Evolutionary conservation across 2,797 vertebrate species (phyloP).

Genomic region (Tympanoctomys barrerae): DNA sequence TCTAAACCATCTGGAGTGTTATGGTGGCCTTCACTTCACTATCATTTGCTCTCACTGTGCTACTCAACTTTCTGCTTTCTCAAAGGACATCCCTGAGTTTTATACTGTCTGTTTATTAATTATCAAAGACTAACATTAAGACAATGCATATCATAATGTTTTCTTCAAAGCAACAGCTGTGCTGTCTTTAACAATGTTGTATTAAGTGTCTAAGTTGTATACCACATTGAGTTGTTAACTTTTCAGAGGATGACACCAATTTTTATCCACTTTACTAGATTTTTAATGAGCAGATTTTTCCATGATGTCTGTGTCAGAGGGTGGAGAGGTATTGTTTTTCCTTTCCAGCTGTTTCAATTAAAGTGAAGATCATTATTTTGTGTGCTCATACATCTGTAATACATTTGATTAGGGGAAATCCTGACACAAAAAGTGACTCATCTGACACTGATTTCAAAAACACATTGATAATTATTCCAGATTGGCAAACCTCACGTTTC

Average conservation of each 20-base stretch:
- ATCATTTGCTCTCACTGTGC: conserved; percentile 73
- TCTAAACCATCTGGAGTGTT: conserved; percentile 69
- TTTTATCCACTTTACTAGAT: conserved; percentile 42
- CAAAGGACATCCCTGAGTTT: conserved; percentile 69
- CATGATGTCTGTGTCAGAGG: conserved; percentile 61
- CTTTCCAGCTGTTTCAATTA: conserved; percentile 81
- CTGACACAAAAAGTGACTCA: conserved; percentile 65
- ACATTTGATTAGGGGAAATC: conserved; percentile 78
- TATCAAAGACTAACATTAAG: conserved; percentile 75
- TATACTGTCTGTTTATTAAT: conserved; percentile 78
- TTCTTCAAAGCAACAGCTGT: conserved; percentile 75
- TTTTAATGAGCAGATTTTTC: conserved; percentile 79
- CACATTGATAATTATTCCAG: conserved; percentile 73
- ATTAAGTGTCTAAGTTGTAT: conserved; percentile 72
- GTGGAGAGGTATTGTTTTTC: conserved; percentile 66
- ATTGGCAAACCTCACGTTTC: conserved; percentile 74
- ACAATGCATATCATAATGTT: conserved; percentile 75
- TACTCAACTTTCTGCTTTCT: conserved; percentile 71
- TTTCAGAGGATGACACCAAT: conserved; percentile 60
- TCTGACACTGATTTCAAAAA: conserved; percentile 80
- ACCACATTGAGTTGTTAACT: conserved; percentile 69
- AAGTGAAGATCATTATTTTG: conserved; percentile 68
- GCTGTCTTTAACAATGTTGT: conserved; percentile 72
- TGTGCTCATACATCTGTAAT: conserved; percentile 79
- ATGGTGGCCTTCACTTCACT: conserved; percentile 59